Evolutionary conservation across 2,888 invertebrate species (phyloP), one percentile per base, ranked within the genome.

Genomic region (Hirtodrosophila duncani): DNA sequence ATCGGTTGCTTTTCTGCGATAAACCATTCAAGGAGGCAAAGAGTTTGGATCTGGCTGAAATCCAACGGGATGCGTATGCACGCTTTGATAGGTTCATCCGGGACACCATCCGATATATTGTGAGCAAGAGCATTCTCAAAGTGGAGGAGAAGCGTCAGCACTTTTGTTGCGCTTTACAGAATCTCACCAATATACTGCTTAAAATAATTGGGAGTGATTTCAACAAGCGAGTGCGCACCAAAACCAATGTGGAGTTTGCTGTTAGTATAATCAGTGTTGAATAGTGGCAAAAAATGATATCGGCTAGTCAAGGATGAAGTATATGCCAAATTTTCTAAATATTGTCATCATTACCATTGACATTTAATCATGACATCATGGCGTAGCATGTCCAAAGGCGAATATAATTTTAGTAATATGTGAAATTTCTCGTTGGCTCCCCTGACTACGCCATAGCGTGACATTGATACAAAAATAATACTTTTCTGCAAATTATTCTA

Each of bases 121-220:
- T 72, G 3, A 50, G 49, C 0, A 72, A 62, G 18, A 55, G 60
- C 3, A 41, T 77, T 1, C 31, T 23, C 7, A 27, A 17, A 2
- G 10, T 63, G 3, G 52, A 61, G 42, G 72, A 83, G 2, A 58
- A 58, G 1, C 71, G 58, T 2, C 49, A 39, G 1, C 63, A 60
- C 5, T 79, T 83, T 10, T 82, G 82, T 16, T 71, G 79, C 18
- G 65, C 66, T 3, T 29, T 74, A 1, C 64, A 69, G 17, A 83
- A 83, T 49, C 45, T 82, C 1, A 46, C 55, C 1, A 83, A 83
- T 29, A 70, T 68, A 34, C 45, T 83, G 24, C 34, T 83, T 29
- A 78, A 71, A 18, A 4, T 83, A 11, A 33, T 83, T 16, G 77
- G 80, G n/a, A 50, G 52, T 29, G 83, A 82, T 41, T 83, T 67